A percentile compares a stretch with the other conserved stretches of the same genome.
Conservation (phyloP, 2,113 vertebrate species). For the Pterocles orientalis region DNA sequence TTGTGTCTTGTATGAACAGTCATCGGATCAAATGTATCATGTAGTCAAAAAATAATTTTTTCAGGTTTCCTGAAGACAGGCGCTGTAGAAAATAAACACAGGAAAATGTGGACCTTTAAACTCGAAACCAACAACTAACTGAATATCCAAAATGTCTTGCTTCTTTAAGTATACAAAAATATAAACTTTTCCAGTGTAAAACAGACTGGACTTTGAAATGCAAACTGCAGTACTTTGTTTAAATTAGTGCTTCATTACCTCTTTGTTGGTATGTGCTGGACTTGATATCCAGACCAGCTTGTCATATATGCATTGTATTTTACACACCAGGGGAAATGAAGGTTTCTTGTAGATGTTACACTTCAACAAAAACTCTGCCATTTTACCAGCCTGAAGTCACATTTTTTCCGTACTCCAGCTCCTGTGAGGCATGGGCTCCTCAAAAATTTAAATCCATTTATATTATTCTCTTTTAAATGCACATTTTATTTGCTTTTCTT, state of each 20-base stretch:
- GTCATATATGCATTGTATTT: fast-evolving
- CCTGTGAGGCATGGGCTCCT: too few species aligned
- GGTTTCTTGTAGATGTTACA: fast-evolving
- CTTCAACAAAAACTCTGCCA: not conserved
- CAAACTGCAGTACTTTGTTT: not conserved
- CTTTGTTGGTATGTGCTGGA: not conserved
- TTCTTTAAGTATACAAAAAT: not conserved
- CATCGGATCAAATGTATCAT: not conserved
- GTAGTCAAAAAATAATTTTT: not conserved
- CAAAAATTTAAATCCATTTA: not conserved
- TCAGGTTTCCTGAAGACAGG: not conserved
- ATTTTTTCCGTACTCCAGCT: fast-evolving
- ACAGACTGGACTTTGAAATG: not conserved
- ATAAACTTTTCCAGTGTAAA: not conserved
- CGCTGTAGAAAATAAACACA: not conserved
- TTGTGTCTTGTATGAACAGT: not conserved
- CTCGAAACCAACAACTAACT: not conserved
- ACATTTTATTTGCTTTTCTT: not conserved
- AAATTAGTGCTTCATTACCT: not conserved
- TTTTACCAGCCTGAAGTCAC: not conserved
- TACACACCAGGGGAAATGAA: not conserved
- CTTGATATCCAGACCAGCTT: not conserved
- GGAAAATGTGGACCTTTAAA: not conserved
- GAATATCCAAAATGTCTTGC: not conserved
- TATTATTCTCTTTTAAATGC: not conserved